Evolutionary conservation across 1,140 invertebrate genomes (phyloP), one percentile per base, ranked within the genome.

Genomic region (Drosophila pseudoobscura): DNA sequence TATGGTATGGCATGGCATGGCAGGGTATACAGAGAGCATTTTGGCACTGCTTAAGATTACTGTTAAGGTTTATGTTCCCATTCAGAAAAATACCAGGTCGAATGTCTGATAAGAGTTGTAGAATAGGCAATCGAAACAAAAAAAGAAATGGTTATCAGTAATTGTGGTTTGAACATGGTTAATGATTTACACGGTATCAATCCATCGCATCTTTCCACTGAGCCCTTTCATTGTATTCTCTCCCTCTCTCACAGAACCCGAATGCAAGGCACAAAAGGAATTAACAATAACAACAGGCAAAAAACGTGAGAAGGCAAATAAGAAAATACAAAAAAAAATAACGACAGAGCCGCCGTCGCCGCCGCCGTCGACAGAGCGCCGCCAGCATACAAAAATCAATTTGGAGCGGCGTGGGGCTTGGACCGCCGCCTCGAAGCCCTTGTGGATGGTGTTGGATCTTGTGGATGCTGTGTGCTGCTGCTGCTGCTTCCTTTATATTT

Each of bases 181-280:
- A 6, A 49, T 39, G 35, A 39, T 39, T 39, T 11, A 39, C 35
- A 39, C 35, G 35, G 31, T 35, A 35, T 35, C 31, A 9, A 11
- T 11, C 3, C 31, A 11, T 11, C 31, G 31, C 29, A 35, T 35
- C 31, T 35, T 11, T 35, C 9, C 8, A 11, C 31, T 35, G 31
- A 3, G 9, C 31, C 31, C 31, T 35, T 35, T 35, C 31, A 31
- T 31, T 31, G 29, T 31, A 31, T 8, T 31, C 29, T 31, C 24
- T 26, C 24, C 24, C 29, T 31, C 29, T 31, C 29, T 26, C 39
- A 31, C 50, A 46, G 50, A 61, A 29, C 43, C 59, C 59, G 62
- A 85, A 85, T 85, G 82, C 82, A 85, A 77, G 82, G 69, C 82
- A 74, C 61, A 85, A 82, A 88, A 80, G 82, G 75, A 87, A 64